Percentiles rank a stretch among this genome's conserved stretches.
Conservation (phyloP, 1,140 invertebrate genomes). For the Zaprionus gabonicus region DNA sequence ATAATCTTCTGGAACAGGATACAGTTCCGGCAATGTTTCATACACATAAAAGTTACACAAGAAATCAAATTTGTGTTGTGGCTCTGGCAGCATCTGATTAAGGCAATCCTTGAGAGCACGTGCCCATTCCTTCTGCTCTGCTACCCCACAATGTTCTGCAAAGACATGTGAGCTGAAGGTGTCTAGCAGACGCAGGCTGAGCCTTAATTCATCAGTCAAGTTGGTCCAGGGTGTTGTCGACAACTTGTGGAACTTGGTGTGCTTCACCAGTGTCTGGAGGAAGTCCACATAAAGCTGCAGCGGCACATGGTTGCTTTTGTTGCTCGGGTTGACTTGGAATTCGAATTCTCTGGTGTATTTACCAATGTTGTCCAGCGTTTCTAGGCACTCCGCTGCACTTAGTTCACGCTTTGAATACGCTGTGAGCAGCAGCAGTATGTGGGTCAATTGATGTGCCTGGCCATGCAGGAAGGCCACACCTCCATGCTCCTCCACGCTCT, state of each 20-base stretch:
- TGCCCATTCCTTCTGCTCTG: constrained; percentile 58
- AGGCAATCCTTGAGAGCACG: constrained; percentile 67
- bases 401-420: constrained; percentile 59
- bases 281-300: constrained; percentile 72
- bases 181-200: constrained; percentile 56
- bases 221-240: constrained; percentile 48
- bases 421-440: constrained; percentile 72
- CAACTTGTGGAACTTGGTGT: constrained; percentile 58
- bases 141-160: not conserved
- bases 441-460: constrained; percentile 58
- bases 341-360: constrained; percentile 41
- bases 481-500: constrained; percentile 64
- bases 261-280: constrained; percentile 43
- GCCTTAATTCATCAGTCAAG: constrained; percentile 47
- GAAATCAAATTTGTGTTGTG: constrained; percentile 85
- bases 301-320: constrained; percentile 34
- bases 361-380: constrained; percentile 53
- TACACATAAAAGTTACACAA: constrained; percentile 85
- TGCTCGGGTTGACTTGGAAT: constrained; percentile 31
- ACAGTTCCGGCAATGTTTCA: constrained; percentile 48
- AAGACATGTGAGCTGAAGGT: constrained; percentile 34
- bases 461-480: constrained; percentile 48
- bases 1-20: constrained; percentile 34
- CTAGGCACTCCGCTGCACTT: constrained; percentile 42
- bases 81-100: constrained; percentile 79